Evolutionary conservation across 2,113 vertebrate species (phyloP).

Genomic region (Microtus montanus): DNA sequence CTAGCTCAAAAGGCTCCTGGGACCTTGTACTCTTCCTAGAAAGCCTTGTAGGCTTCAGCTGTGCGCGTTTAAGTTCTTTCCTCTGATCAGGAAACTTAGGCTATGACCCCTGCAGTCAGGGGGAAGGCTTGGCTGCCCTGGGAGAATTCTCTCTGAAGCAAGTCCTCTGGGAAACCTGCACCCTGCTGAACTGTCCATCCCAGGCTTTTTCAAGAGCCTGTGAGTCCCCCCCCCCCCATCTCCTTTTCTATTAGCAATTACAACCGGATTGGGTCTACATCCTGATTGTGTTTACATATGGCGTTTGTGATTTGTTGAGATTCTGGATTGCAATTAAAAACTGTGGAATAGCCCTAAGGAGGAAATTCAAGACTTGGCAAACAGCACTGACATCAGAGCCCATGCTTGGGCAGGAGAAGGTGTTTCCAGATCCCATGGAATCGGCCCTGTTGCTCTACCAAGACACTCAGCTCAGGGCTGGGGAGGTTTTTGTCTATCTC

Average conservation of each 20-base stretch:
- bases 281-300: conserved; percentile 50
- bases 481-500: not conserved
- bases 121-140: not conserved
- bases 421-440: not conserved
- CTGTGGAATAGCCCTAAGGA: not conserved
- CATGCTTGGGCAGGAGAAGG: not conserved
- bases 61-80: not conserved
- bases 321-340: conserved; percentile 50
- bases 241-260: not conserved
- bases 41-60: not conserved
- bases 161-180: not conserved
- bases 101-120: not conserved
- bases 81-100: not conserved
- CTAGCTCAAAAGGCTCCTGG: fast-evolving
- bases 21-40: not conserved
- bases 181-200: not conserved
- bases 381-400: not conserved
- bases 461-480: fast-evolving
- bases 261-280: not conserved
- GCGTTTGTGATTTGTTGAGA: conserved; percentile 23
- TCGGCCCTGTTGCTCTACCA: fast-evolving
- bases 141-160: not conserved
- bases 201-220: not conserved
- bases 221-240: no score
- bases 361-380: not conserved